Evolutionary conservation across 2,888 invertebrate species (phyloP), one percentile per base, ranked within the genome.

Genomic region (Brachyopa scutellaris): DNA sequence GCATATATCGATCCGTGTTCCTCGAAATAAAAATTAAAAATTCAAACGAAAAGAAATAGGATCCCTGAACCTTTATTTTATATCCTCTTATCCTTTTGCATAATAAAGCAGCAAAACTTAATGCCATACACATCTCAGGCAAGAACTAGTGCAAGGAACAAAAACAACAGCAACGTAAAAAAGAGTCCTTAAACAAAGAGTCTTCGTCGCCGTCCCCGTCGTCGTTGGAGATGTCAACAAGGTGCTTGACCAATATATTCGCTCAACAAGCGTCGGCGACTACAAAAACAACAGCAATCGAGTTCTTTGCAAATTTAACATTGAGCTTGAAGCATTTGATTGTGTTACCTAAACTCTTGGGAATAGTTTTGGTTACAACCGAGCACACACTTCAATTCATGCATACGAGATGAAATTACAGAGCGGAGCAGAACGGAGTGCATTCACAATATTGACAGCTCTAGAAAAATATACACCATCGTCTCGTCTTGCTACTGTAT

Each of bases 241-340:
- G 77, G 82, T 82, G 76, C 82, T 82, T 82, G 76, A 82, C 82
- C 82, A 82, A 82, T 53, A n/a, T n/a, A 82, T 82, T 66, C 42
- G 31, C 66, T 40, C 33, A 26, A 66, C 70, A 66, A 47, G 40
- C 23, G 33, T 13, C 33, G 38, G 7, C 19, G 11, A 23, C 45
- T n/a, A 15, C 17, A 4, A 47, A 21, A 42, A 36, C 51, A 23
- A 15, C 49, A 55, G n/a, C 55, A 66, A 77, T 40, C 70, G 70
- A 66, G 70, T 66, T 82, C 64, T 70, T 47, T 47, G 64, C 66
- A 72, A 82, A 82, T 61, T 77, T 77, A 66, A 82, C 77, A 76
- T 82, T 82, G 82, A 82, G 82, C 70, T 82, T 76, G 77, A 77
- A 45, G 66, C 51, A n/a, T 21, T 33, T 72, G 76, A 77, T 82